phyloP scores from a whole-genome alignment of 2,113 vertebrate genomes.

The Albula goreensis region DNA sequence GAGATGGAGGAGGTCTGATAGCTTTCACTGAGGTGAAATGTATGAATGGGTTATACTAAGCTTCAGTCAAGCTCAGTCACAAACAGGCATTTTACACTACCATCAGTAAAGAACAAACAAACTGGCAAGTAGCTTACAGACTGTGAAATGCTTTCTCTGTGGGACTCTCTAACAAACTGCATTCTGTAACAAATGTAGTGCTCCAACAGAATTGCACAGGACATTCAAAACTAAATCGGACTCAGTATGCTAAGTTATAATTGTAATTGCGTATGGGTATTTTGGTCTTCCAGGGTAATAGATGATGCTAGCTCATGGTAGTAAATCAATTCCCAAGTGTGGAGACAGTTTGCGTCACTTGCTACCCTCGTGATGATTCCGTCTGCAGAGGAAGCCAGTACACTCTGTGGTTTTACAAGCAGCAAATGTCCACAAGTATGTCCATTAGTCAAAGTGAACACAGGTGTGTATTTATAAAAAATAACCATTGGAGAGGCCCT shows the following conservation, averaged over 20 bases:
- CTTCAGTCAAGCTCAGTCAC: not conserved
- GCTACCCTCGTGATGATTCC: not conserved
- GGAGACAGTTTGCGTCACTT: not conserved
- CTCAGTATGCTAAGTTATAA: not conserved
- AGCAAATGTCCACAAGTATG: not conserved
- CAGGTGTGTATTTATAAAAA: not conserved
- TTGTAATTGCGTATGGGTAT: not conserved
- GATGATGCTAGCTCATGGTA: no score
- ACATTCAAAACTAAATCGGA: not conserved
- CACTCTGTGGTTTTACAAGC: not conserved
- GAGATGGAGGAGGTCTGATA: not conserved
- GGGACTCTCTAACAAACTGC: not conserved
- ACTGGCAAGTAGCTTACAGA: not conserved
- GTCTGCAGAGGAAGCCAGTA: not conserved
- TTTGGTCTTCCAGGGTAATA: not conserved
- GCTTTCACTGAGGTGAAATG: not conserved
- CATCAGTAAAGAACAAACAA: not conserved
- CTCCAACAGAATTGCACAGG: not conserved
- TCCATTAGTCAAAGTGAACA: not conserved
- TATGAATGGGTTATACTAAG: not conserved
- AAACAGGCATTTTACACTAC: not conserved
- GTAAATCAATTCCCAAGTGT: not conserved
- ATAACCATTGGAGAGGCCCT: not conserved
- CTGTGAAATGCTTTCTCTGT: not conserved
- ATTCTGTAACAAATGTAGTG: not conserved